Percentiles rank a stretch among this genome's conserved stretches.
Evolutionary conservation across 2,113 vertebrate genomes (phyloP).

Genomic region (Gadus macrocephalus): DNA sequence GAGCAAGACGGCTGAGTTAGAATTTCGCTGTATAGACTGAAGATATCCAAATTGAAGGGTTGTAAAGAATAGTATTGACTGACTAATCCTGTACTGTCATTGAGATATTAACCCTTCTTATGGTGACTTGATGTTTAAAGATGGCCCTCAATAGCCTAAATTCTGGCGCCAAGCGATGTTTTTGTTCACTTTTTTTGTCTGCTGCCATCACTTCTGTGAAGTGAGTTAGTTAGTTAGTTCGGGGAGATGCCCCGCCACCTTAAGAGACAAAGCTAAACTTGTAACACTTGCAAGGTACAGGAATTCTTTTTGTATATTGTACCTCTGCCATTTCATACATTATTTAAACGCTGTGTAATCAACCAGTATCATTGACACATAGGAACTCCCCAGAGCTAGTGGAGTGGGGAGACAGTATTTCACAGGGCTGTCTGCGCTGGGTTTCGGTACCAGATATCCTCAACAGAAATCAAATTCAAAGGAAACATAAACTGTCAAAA

Average conservation of each 20-base stretch:
- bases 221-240: slow-evolving; percentile 61
- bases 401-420: slow-evolving; percentile 52
- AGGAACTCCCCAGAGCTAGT: slow-evolving; percentile 48
- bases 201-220: slow-evolving; percentile 77
- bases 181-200: slow-evolving; percentile 33
- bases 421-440: slow-evolving; percentile 52
- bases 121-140: slow-evolving; percentile 41
- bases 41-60: slow-evolving; percentile 34
- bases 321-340: slow-evolving; percentile 69
- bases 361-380: slow-evolving; percentile 49
- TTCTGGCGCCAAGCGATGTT: slow-evolving; percentile 53
- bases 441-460: slow-evolving; percentile 38
- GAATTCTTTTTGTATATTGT: slow-evolving; percentile 74
- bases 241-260: slow-evolving; percentile 38
- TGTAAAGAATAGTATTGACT: slow-evolving; percentile 52
- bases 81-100: slow-evolving; percentile 45
- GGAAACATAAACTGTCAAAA: slow-evolving; percentile 6
- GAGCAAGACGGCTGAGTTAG: slow-evolving; percentile 48
- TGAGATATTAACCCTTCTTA: slow-evolving; percentile 26
- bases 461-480: slow-evolving; percentile 25
- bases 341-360: slow-evolving; percentile 63
- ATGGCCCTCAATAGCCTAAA: slow-evolving; percentile 36
- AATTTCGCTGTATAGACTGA: slow-evolving; percentile 41
- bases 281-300: slow-evolving; percentile 63
- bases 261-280: slow-evolving; percentile 50